Base-by-base conservation (phyloP, 2,888 invertebrate genomes). In the Erebia epiphron region DNA sequence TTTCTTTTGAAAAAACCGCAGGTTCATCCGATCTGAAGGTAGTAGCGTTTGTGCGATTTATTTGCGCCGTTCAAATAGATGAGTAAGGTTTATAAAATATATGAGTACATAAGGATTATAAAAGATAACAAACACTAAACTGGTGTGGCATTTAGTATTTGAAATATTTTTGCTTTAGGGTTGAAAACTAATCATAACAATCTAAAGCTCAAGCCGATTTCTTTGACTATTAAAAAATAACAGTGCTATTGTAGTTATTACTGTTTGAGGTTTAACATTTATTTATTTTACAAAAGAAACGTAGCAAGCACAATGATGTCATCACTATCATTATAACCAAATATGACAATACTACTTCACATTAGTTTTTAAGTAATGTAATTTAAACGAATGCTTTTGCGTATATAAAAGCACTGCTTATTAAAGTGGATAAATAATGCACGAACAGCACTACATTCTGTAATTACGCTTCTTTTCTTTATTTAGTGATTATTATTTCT, bases 401-500 rank as follows among this genome's bases (percentile, higher is more conserved):
- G 83, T 89, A 86, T 83, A 87, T 85, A 88, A 78, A 88, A 67
- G 92, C 92, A 92, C 92, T 89, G 92, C 92, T 91, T 92, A 83
- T 85, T 87, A 86, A 86, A 86, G 83, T 85, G 86, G 83, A 86
- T 86, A 86, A 84, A 83, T 77, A 80, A 79, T 89, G 92, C 92
- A 93, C 92, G 92, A 78, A 85, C 80, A 87, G 92, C 92, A 90
- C 84, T 77, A 73, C 76, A 81, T 82, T 82, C 73, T 86, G 82
- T 86, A 83, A 81, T 83, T 85, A 85, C 82, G 84, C 91, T 92
- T 90, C 78, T 85, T 87, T 80, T 83, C 75, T 85, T 83, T 82
- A 80, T 82, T 82, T 82, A 66, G 68, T 68, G 52, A 72, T 68
- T 69, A 72, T 69, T 69, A 68, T 52, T 74, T 60, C 57, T 70